These are phyloP conservation scores for Sialia sialis DNA, from an alignment of 2,113 vertebrate genomes.

Conservation along the genomic window DNA sequence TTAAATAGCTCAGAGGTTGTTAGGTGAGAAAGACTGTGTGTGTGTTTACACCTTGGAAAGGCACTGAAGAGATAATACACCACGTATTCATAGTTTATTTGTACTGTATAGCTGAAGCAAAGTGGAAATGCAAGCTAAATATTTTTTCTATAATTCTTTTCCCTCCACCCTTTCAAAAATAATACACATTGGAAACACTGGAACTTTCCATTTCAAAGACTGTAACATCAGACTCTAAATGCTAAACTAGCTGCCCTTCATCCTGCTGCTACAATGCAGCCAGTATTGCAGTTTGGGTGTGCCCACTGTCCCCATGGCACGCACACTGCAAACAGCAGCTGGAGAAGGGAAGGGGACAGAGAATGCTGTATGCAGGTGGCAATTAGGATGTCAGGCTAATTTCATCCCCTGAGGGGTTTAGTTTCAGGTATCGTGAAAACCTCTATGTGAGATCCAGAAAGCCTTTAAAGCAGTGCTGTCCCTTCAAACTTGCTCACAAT, in stretches of 20 bases:
- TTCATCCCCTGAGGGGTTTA: neutral
- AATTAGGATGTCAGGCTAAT: neutral
- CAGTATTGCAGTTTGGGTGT: neutral
- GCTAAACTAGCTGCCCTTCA: neutral
- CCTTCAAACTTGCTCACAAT: neutral
- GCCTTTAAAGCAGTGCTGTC: neutral
- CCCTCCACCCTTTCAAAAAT: neutral
- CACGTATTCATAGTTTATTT: constrained; percentile 28
- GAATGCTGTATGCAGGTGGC: neutral
- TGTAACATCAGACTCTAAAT: neutral
- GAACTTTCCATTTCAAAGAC: neutral
- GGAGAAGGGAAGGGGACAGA: neutral
- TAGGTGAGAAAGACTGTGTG: neutral
- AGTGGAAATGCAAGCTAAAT: constrained; percentile 1
- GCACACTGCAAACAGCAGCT: neutral
- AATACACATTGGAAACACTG: neutral
- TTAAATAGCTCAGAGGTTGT: neutral
- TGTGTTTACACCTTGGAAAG: neutral
- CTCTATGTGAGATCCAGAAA: neutral
- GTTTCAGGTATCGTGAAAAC: neutral
- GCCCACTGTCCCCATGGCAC: neutral
- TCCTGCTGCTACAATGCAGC: neutral
- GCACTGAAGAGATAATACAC: neutral
- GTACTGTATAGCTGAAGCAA: neutral
- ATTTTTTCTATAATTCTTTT: neutral